phyloP scores from a whole-genome alignment of 2,888 invertebrate species.

The Lepetodrilus schrolli region DNA sequence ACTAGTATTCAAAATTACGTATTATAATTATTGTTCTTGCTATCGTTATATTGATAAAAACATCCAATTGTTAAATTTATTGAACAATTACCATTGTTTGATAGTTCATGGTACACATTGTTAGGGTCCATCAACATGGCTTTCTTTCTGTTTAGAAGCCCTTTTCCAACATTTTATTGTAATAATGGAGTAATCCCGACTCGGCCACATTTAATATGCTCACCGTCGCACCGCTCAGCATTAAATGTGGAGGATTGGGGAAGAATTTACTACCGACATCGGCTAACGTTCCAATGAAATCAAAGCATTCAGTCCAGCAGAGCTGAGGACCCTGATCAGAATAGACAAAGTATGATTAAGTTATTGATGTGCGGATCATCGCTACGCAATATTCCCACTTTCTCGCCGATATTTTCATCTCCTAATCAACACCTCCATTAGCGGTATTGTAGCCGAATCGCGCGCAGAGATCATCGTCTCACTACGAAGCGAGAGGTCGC shows the following conservation, averaged over 20 bases:
- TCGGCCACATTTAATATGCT: not conserved
- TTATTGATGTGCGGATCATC: slow-evolving; percentile 29
- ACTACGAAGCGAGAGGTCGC: not conserved
- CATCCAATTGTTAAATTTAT: no score
- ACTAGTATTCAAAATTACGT: no score
- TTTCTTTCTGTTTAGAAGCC: no score
- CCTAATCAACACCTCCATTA: slow-evolving; percentile 40
- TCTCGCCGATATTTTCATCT: slow-evolving; percentile 38
- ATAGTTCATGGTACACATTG: no score
- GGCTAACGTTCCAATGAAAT: slow-evolving; percentile 19
- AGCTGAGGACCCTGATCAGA: slow-evolving; percentile 25
- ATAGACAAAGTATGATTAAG: slow-evolving; percentile 34
- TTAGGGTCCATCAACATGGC: no score
- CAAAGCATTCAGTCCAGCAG: slow-evolving; percentile 15
- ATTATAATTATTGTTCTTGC: no score
- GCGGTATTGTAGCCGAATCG: slow-evolving; percentile 32
- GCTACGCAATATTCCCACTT: not conserved
- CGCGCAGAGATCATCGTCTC: slow-evolving; percentile 34
- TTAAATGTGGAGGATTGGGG: slow-evolving; percentile 9
- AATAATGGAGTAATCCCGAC: not conserved
- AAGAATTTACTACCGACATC: slow-evolving; percentile 6
- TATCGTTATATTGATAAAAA: no score
- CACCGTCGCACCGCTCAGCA: not conserved
- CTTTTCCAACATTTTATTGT: not conserved
- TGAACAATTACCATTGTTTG: no score